Percentiles rank a stretch among this genome's conserved stretches.
These are phyloP conservation scores for Octodonta nipae DNA, from an alignment of 2,888 invertebrate species.

Conservation along the genomic window DNA sequence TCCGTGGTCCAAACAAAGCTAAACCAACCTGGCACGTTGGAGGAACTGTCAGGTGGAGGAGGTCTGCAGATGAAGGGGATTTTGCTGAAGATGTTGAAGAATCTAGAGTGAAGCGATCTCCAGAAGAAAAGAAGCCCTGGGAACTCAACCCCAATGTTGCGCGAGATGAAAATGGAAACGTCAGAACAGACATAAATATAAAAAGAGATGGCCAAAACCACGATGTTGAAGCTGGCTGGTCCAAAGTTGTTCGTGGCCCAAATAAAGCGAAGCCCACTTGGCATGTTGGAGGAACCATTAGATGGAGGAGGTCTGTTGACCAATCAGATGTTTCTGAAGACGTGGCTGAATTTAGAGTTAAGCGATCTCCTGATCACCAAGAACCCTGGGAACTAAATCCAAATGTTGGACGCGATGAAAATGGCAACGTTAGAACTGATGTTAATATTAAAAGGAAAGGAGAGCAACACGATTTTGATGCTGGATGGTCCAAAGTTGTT, in stretches of 20 bases:
- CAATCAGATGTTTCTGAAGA: conserved; percentile 4
- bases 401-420: conserved; percentile 7
- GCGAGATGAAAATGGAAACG: conserved; percentile 4
- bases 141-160: conserved; percentile 2
- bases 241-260: conserved; percentile 7
- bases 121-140: conserved; percentile 4
- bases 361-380: conserved; percentile 1
- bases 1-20: conserved; percentile 12
- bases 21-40: conserved; percentile 15
- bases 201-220: conserved; percentile 8
- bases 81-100: not conserved
- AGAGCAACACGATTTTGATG: conserved; percentile 8
- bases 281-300: conserved; percentile 8
- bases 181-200: not conserved
- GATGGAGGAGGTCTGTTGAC: conserved; percentile 4
- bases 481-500: conserved; percentile 13
- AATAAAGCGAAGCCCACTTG: conserved; percentile 7
- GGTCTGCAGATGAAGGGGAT: not conserved
- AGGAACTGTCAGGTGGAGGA: conserved; percentile 10
- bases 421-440: conserved; percentile 11
- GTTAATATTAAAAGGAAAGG: conserved; percentile 9
- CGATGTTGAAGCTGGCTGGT: conserved; percentile 9
- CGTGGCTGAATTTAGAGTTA: conserved; percentile 4
- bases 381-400: conserved; percentile 12
- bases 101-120: conserved; percentile 1